Base-by-base conservation (phyloP, 2,113 vertebrate genomes). In the Sander lucioperca region DNA sequence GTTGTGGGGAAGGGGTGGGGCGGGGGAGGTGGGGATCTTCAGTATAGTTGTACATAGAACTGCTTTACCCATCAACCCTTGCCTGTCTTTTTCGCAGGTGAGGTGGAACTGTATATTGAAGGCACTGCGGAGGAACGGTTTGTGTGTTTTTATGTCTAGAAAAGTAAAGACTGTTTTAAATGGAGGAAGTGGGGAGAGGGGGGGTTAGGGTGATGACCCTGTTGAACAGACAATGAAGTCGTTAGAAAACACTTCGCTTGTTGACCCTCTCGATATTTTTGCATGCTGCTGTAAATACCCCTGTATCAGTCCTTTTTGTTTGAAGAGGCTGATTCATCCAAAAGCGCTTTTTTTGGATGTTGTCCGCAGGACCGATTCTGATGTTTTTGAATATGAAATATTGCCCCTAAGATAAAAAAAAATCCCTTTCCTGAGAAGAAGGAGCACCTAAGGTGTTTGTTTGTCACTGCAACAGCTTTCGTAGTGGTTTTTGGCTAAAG, bases 231-330 rank as follows among this genome's bases (percentile, higher is more conserved):
- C 70, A 14, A 23, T 25, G 47, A 75, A 56, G 84, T 66, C 2
- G 2, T 65, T 11, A 43, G 63, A 50, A 71, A 66, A 66, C 11
- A 21, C 6, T 2, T 33, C 82, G 56, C 76, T 87, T 72, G 66
- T 85, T 76, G 72, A 82, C 33, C 83, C 83, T 83, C 85, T 92
- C 15, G 69, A 88, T 93, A 89, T 89, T 86, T 94, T 93, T 95
- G 94, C 94, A 95, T 95, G 94, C 92, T 90, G 88, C 84, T 94
- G 93, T 94, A 95, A 80, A 89, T 91, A 93, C 72, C 81, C 80
- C 84, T 61, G 62, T 88, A 79, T 84, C 79, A 80, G 88, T 80
- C 90, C 72, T 91, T 90, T 39, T 88, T 23, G 69, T 86, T 75
- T 63, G 47, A 90, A 74, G 72, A 85, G 91, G 80, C 86, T 82